Evolutionary conservation across 2,797 vertebrate genomes (phyloP).

Genomic region (Lerista edwardsae): DNA sequence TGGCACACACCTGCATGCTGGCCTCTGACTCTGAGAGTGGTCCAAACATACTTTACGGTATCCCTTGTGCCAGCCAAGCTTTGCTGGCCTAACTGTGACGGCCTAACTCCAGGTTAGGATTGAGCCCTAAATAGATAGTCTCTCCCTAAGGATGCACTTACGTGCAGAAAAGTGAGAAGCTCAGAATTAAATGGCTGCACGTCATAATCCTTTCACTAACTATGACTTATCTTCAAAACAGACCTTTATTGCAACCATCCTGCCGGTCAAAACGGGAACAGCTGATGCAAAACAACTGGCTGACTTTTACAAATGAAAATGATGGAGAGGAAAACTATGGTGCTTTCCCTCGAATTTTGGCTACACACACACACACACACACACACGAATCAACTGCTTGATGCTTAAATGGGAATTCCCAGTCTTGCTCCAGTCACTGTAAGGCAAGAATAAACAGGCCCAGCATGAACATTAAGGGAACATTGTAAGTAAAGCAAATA

Average conservation of each 20-base stretch:
- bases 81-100: no score
- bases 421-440: background rate
- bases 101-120: no score
- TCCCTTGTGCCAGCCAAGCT: no score
- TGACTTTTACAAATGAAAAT: conserved; percentile 36
- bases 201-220: conserved; percentile 42
- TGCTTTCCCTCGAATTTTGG: background rate
- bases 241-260: conserved; percentile 47
- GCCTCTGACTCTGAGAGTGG: no score
- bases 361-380: background rate
- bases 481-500: background rate
- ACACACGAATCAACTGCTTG: background rate
- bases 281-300: conserved; percentile 34
- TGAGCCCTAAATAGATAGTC: background rate
- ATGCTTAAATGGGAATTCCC: background rate
- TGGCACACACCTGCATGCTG: no score
- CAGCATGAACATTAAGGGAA: background rate
- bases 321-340: background rate
- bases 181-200: conserved; percentile 41
- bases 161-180: background rate
- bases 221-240: conserved; percentile 51
- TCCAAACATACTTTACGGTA: no score
- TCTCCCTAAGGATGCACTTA: background rate
- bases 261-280: conserved; percentile 51
- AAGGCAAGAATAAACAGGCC: background rate